Conservation (phyloP, 2,888 invertebrate species). For the Lasioglossum zephyrum region DNA sequence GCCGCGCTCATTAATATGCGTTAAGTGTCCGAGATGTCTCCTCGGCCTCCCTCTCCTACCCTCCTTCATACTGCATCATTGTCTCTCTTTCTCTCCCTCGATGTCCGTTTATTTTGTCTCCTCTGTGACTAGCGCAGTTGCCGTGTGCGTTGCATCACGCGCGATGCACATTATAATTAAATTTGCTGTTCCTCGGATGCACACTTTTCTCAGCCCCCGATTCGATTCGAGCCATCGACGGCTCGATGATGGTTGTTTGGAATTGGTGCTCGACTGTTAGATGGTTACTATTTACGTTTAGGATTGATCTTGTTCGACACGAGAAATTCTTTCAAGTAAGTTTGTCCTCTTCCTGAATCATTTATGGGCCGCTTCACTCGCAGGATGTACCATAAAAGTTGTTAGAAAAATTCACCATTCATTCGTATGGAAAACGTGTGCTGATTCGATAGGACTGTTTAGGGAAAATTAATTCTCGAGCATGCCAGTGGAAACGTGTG, state of each 20-base stretch:
- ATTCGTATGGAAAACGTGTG: neutral
- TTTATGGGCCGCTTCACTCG: no score
- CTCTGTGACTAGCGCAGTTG: conserved; percentile 52
- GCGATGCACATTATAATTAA: conserved; percentile 66
- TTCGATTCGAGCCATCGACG: neutral
- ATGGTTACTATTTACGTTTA: neutral
- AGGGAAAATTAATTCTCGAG: neutral
- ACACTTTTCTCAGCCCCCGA: conserved; percentile 25
- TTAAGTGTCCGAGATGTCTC: conserved; percentile 74
- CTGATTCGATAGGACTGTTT: neutral
- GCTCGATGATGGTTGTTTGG: neutral
- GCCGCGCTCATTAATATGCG: conserved; percentile 77
- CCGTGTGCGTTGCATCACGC: conserved; percentile 62
- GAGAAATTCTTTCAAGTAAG: no score
- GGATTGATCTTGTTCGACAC: neutral
- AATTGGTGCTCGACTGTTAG: neutral
- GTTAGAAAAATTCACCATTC: no score
- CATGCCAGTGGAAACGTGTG: neutral
- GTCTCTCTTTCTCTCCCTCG: conserved; percentile 29
- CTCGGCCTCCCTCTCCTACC: conserved; percentile 58
- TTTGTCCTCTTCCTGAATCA: no score
- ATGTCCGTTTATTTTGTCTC: conserved; percentile 43
- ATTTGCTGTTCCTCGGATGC: conserved; percentile 50
- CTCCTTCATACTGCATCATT: conserved; percentile 48
- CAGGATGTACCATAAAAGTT: no score